These are phyloP conservation scores for Fissipunctia ypsillon DNA, from an alignment of 2,888 invertebrate genomes.

Conservation along the genomic window DNA sequence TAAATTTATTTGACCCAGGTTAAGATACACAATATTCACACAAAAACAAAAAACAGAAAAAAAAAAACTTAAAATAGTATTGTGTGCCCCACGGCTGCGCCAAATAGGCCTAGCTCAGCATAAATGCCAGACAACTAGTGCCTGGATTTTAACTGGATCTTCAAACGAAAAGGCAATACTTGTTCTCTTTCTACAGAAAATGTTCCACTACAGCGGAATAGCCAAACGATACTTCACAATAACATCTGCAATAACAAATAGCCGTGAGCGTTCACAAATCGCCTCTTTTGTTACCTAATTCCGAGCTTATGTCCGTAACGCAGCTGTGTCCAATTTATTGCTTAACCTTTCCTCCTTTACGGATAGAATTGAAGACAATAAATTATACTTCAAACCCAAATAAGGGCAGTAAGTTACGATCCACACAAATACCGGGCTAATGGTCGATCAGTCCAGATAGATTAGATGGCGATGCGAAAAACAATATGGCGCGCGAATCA, in stretches of 20 bases:
- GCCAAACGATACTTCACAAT: constrained; percentile 56
- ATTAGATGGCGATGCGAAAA: constrained; percentile 77
- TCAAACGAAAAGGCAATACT: constrained; percentile 11
- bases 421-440: constrained; percentile 82
- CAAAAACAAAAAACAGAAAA: too few species aligned
- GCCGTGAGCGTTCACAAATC: constrained; percentile 82
- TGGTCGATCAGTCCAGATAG: constrained; percentile 85
- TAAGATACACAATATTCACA: too few species aligned
- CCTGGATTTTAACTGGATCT: too few species aligned
- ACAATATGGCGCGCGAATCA: constrained; percentile 48
- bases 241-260: constrained; percentile 70
- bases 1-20: too few species aligned
- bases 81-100: too few species aligned
- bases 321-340: constrained; percentile 87
- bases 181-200: constrained; percentile 18
- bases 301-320: constrained; percentile 85
- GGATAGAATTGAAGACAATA: constrained; percentile 90
- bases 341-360: constrained; percentile 88
- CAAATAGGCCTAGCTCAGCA: too few species aligned
- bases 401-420: constrained; percentile 87
- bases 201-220: constrained; percentile 20
- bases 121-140: too few species aligned
- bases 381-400: constrained; percentile 90
- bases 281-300: constrained; percentile 87
- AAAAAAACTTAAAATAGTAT: too few species aligned